These are phyloP conservation scores for Brachyalestes nurse DNA, from an alignment of 2,797 vertebrate genomes.

Conservation along the genomic window DNA sequence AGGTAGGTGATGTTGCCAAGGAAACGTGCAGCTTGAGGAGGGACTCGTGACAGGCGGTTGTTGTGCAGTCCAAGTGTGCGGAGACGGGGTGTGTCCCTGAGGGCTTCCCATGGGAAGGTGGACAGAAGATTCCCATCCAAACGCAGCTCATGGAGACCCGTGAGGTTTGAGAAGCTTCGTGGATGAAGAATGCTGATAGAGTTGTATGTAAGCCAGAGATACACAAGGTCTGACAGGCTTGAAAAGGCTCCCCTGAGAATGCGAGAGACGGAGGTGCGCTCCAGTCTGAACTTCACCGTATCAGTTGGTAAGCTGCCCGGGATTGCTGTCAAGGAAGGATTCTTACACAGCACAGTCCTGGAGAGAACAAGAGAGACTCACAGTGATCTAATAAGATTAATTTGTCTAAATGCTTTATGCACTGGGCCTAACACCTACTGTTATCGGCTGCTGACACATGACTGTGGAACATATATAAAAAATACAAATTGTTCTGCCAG, in stretches of 20 bases:
- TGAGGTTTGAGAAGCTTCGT: constrained; percentile 91
- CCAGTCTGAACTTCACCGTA: constrained; percentile 87
- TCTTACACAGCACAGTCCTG: constrained; percentile 88
- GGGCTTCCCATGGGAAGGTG: constrained; percentile 90
- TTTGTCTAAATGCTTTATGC: constrained; percentile 17
- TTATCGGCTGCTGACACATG: background rate
- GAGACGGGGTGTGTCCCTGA: constrained; percentile 86
- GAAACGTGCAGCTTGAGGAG: constrained; percentile 80
- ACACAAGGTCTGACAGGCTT: constrained; percentile 87
- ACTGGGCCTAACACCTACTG: background rate
- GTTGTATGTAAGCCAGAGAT: constrained; percentile 91
- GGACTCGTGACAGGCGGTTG: constrained; percentile 85
- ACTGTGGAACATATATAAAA: background rate
- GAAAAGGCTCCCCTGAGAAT: constrained; percentile 91
- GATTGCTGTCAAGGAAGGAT: constrained; percentile 84
- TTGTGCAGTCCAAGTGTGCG: constrained; percentile 89
- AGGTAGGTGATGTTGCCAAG: constrained; percentile 87
- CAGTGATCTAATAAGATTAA: constrained; percentile 12
- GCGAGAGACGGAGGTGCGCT: constrained; percentile 85
- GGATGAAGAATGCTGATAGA: constrained; percentile 82
- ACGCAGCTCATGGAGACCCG: constrained; percentile 86
- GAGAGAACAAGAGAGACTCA: constrained; percentile 41
- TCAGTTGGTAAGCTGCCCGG: constrained; percentile 87
- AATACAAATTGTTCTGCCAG: background rate
- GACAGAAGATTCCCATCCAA: constrained; percentile 88